Evolutionary conservation across 2,797 vertebrate genomes (phyloP), one percentile per base, ranked within the genome.

Genomic region (Myotis daubentonii): DNA sequence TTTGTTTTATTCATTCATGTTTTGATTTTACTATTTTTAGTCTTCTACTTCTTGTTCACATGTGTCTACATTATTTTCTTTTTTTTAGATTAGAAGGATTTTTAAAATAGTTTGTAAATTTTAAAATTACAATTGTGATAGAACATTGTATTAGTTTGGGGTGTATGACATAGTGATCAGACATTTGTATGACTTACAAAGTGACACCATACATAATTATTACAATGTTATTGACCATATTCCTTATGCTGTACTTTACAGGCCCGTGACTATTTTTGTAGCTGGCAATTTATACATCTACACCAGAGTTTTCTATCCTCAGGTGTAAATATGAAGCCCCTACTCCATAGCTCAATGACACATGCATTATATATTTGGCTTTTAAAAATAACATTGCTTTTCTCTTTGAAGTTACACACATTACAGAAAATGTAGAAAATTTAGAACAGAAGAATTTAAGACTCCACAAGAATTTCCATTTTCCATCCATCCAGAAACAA

Each of bases 361-460:
- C 2, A 23, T 38, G 36, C 19, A 66, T 53, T 80, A 53, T 66
- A 82, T 51, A 74, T 4, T 3, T 44, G 22, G 2, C 33, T 57
- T 92, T 95, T 76, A 17, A 30, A 70, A 71, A 79, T 72, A 90
- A 47, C 17, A 11, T 55, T 12, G 9, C 3, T 96, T 89, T 87
- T 70, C 44, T 94, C 13, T 11, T 28, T 17, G 75, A 74, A 74
- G 12, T 30, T 76, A 70, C 8, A 60, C 15, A 55, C 25, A 49
- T 41, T 22, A 62, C 3, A 51, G 11, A 25, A 71, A 87, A 68
- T 44, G n/a, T 51, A 13, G 44, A 80, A 85, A 47, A 36, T 84
- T 74, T 65, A 93, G 23, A 85, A 57, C 7, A 65, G 19, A 82
- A 89, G n/a, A 49, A 78, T 62, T 47, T 72, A 74, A 89, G 17